A percentile compares a stretch with the other conserved stretches of the same genome.
phyloP scores from a whole-genome alignment of 2,888 invertebrate genomes.

The Microctonus aethiopoides region DNA sequence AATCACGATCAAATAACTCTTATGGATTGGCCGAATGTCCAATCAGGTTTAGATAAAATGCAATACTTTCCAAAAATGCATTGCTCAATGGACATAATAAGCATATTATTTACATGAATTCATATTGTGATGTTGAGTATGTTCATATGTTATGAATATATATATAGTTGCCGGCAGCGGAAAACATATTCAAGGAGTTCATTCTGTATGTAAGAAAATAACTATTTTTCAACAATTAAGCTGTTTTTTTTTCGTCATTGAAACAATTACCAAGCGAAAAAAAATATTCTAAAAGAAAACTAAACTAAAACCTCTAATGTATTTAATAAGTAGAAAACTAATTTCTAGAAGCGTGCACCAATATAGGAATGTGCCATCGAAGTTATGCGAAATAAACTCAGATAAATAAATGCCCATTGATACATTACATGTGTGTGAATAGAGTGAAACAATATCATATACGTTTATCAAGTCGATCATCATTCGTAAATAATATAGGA shows the following conservation, averaged over 20 bases:
- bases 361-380: conserved; percentile 59
- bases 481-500: too few species aligned
- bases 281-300: neutral
- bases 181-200: too few species aligned
- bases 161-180: too few species aligned
- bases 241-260: neutral
- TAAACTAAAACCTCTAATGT: neutral
- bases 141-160: too few species aligned
- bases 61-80: too few species aligned
- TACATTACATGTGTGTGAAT: conserved; percentile 41
- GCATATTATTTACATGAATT: too few species aligned
- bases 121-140: too few species aligned
- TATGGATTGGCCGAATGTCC: too few species aligned
- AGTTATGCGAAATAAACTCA: conserved; percentile 49
- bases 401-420: conserved; percentile 39
- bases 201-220: too few species aligned
- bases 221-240: too few species aligned
- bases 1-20: neutral
- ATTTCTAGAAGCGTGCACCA: conserved; percentile 26
- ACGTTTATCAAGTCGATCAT: neutral
- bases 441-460: conserved; percentile 10
- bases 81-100: too few species aligned
- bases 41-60: too few species aligned
- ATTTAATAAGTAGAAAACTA: neutral
- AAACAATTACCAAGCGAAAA: neutral